phyloP scores from a whole-genome alignment of 2,888 invertebrate species.

The Drosophila demipolita region DNA sequence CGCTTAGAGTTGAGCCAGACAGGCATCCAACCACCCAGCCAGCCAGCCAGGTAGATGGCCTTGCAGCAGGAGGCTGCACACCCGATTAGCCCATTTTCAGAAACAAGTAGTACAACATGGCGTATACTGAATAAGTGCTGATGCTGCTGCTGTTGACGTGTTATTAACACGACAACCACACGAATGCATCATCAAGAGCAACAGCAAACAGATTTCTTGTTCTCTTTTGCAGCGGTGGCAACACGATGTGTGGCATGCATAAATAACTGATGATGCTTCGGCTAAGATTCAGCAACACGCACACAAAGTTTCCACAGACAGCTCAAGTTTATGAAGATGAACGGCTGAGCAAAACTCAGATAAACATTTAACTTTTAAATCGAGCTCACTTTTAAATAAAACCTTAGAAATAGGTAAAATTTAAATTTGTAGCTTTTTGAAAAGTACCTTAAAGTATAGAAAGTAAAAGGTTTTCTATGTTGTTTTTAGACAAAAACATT shows the following conservation, averaged over 20 bases:
- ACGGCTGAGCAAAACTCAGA: conserved; percentile 21
- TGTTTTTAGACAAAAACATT: not conserved
- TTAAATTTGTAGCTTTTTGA: not conserved
- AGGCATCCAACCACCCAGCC: not conserved
- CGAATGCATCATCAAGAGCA: conserved; percentile 53
- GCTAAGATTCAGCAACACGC: conserved; percentile 66
- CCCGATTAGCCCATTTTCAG: conserved; percentile 2
- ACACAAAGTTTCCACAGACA: conserved; percentile 40
- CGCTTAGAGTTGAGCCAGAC: conserved; percentile 58
- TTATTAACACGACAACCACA: conserved; percentile 72
- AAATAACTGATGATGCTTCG: conserved; percentile 76
- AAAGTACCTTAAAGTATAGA: too few relatives aligned
- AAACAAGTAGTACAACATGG: conserved; percentile 50
- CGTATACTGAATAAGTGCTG: conserved; percentile 66
- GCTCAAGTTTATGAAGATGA: conserved; percentile 41
- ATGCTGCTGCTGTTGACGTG: conserved; percentile 67
- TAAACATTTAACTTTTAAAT: conserved; percentile 24
- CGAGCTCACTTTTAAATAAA: not conserved
- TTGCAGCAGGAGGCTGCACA: not conserved
- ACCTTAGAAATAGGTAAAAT: not conserved
- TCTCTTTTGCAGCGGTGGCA: conserved; percentile 18
- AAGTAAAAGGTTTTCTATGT: not conserved
- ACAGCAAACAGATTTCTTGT: conserved; percentile 12
- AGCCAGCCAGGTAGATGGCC: not conserved
- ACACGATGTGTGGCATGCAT: conserved; percentile 48